Base-by-base conservation (phyloP, 1,140 invertebrate species). In the Hermatobates lingyangjiaoensis region DNA sequence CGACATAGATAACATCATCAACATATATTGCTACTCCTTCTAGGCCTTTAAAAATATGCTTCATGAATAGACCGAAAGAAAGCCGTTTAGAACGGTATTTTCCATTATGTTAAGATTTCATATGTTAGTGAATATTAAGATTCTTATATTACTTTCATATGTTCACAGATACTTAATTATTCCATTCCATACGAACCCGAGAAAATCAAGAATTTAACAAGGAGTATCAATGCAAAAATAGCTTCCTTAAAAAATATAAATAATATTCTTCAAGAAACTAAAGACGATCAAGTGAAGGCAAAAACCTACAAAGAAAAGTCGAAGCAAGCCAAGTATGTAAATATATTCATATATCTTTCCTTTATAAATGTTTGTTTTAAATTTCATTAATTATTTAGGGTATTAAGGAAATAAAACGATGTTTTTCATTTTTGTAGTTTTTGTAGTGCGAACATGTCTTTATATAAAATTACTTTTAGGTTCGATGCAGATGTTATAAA, bases 231-330 rank as follows among this genome's bases (percentile, higher is more conserved):
- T 61, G 68, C 77, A 18, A 89, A 88, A 5, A 84, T 95, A 4
- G 75, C 77, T 2, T 83, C 82, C 7, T 67, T 96, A 3, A 90
- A 84, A 27, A 78, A 96, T 63, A 91, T 93, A 51, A 87, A 95
- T 59, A 73, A 74, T 53, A 96, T 96, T 59, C 78, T 96, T 34
- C 70, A 72, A 23, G 90, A 83, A 45, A 96, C 93, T 0, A 74
- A 76, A 47, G 75, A 77, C 27, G 85, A 92, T 66, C 66, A 92
- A 44, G 66, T 72, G 24, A 67, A 69, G 56, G 90, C 90, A 0
- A 76, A 83, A 57, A 59, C 69, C 4, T 68, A 95, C 0, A 88
- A 91, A 62, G 65, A 73, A 49, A 71, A 74, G 57, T 88, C 90
- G 1, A 82, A 87, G 56, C 61, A 64, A 23, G 78, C 85, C 1